These are phyloP conservation scores for Glaucopsyche alexis DNA, from an alignment of 2,888 invertebrate genomes.

Conservation along the genomic window DNA sequence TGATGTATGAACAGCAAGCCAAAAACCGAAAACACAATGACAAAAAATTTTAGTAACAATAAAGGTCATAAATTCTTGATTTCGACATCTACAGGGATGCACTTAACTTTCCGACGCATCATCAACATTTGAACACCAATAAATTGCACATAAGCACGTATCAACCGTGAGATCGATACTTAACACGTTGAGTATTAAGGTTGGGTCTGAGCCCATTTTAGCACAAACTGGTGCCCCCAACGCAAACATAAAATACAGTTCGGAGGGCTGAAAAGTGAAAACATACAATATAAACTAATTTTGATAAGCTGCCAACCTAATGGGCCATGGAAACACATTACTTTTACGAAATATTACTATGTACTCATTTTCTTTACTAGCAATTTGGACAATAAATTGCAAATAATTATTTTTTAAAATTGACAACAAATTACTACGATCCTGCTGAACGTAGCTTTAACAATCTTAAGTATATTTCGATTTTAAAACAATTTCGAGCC, in stretches of 20 bases:
- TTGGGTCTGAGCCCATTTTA: slow-evolving; percentile 16
- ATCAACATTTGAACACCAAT: slow-evolving; percentile 44
- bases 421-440: background rate
- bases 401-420: background rate
- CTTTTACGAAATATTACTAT: background rate
- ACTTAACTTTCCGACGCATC: slow-evolving; percentile 23
- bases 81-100: slow-evolving; percentile 9
- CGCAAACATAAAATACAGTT: background rate
- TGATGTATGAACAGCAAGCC: slow-evolving; percentile 28
- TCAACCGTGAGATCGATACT: slow-evolving; percentile 29
- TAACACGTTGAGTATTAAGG: slow-evolving; percentile 36
- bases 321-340: background rate
- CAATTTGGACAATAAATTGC: background rate
- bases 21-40: slow-evolving; percentile 26
- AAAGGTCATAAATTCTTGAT: slow-evolving; percentile 22
- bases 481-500: background rate
- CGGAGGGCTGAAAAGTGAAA: slow-evolving; percentile 2
- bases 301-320: background rate
- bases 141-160: slow-evolving; percentile 40
- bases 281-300: background rate
- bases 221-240: slow-evolving; percentile 11
- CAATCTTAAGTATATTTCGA: background rate
- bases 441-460: background rate
- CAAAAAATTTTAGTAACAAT: slow-evolving; percentile 5
- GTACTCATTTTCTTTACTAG: background rate